A percentile compares a stretch with the other conserved stretches of the same genome.
phyloP scores from a whole-genome alignment of 2,797 vertebrate species.

The Alosa sapidissima region DNA sequence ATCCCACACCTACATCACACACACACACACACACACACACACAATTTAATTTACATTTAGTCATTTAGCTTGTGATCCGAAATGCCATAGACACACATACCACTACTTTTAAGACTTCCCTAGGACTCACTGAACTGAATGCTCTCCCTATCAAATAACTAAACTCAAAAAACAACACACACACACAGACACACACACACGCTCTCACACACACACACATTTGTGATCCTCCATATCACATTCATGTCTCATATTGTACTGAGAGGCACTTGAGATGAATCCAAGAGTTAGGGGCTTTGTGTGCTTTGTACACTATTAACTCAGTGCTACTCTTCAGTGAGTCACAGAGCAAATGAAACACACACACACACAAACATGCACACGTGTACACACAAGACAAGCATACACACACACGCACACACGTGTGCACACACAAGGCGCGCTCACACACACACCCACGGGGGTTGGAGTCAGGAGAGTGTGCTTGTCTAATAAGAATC shows the following conservation, averaged over 20 bases:
- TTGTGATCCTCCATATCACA: background rate
- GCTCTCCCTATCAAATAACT: background rate
- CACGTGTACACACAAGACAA: background rate
- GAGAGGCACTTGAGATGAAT: background rate
- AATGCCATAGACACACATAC: background rate
- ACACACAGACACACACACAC: background rate
- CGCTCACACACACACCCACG: background rate
- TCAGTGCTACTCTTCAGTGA: background rate
- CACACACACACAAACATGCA: background rate
- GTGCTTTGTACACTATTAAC: constrained; percentile 3
- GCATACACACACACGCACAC: background rate
- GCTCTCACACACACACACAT: constrained; percentile 16
- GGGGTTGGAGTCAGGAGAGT: constrained; percentile 16
- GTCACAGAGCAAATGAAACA: background rate
- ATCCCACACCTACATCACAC: constrained; percentile 81
- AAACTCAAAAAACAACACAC: background rate
- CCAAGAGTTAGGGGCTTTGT: background rate
- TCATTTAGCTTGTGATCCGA: too few relatives aligned
- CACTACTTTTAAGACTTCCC: background rate
- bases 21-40: background rate
- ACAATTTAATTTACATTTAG: too few relatives aligned
- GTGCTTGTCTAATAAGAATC: constrained; percentile 30
- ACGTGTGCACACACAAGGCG: background rate
- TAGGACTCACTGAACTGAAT: background rate
- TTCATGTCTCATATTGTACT: background rate